Evolutionary conservation across 2,113 vertebrate species (phyloP).

Genomic region (Cichladusa arquata): DNA sequence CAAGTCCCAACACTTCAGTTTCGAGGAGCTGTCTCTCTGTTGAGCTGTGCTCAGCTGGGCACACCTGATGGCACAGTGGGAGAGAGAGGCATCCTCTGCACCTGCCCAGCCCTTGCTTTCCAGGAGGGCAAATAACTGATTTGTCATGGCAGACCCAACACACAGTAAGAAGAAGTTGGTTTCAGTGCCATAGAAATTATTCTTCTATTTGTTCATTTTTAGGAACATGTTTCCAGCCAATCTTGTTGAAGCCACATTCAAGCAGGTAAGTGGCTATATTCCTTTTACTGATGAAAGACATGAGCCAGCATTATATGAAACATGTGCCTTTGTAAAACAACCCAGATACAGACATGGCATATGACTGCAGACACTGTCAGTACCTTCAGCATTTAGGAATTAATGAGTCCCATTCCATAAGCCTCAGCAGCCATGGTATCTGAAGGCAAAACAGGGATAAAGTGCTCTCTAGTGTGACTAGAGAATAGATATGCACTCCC

Average conservation of each 20-base stretch:
- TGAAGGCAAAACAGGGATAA: background rate
- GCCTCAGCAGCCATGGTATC: background rate
- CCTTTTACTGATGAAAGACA: background rate
- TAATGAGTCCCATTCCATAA: background rate
- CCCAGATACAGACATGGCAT: background rate
- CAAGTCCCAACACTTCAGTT: background rate
- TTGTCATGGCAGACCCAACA: background rate
- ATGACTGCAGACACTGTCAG: background rate
- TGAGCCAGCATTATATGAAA: background rate
- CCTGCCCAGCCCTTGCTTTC: background rate
- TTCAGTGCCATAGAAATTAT: background rate
- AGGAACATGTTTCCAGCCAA: constrained; percentile 99
- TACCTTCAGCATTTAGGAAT: background rate
- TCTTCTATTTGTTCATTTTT: constrained; percentile 60
- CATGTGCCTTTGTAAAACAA: background rate
- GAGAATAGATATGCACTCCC: background rate
- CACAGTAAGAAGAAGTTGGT: background rate
- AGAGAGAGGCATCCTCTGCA: background rate
- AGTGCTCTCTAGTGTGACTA: background rate
- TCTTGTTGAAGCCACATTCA: constrained; percentile 95
- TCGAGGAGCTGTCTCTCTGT: background rate
- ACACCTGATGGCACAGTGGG: background rate
- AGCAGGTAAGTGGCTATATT: constrained; percentile 82
- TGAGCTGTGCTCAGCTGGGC: background rate
- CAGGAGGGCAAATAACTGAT: background rate